These are phyloP conservation scores for Aphidius gifuensis DNA, from an alignment of 1,140 invertebrate genomes.

Conservation along the genomic window DNA sequence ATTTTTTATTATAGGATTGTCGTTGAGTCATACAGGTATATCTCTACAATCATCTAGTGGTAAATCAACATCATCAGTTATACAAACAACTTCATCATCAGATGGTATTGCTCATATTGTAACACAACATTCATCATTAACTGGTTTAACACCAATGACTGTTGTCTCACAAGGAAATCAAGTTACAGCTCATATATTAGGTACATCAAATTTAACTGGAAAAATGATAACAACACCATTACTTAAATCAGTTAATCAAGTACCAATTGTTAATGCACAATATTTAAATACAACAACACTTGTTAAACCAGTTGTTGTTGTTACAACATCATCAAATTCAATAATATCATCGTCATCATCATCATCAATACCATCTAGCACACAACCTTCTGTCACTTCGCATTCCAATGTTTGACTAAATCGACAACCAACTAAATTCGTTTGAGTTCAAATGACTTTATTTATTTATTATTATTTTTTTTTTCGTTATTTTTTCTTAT, in stretches of 20 bases:
- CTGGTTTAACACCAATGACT: slow-evolving; percentile 53
- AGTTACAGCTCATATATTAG: slow-evolving; percentile 51
- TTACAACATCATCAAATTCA: slow-evolving; percentile 44
- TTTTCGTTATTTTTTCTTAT: too few relatives aligned
- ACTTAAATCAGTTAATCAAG: slow-evolving; percentile 50
- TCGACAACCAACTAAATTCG: slow-evolving; percentile 35
- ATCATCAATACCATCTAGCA: slow-evolving; percentile 35
- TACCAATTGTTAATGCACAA: slow-evolving; percentile 54
- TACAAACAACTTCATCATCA: slow-evolving; percentile 47
- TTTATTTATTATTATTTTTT: background rate
- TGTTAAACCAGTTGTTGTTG: slow-evolving; percentile 55
- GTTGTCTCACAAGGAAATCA: slow-evolving; percentile 55
- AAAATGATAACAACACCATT: slow-evolving; percentile 54
- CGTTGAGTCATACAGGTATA: slow-evolving; percentile 50
- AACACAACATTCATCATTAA: slow-evolving; percentile 46
- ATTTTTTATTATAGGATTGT: slow-evolving; percentile 37
- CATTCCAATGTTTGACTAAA: slow-evolving; percentile 52
- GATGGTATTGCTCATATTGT: slow-evolving; percentile 54
- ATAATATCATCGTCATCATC: slow-evolving; percentile 27
- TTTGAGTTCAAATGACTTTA: slow-evolving; percentile 32
- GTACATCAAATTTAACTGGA: slow-evolving; percentile 48
- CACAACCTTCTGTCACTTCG: slow-evolving; percentile 43
- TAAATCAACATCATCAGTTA: slow-evolving; percentile 42
- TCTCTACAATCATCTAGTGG: slow-evolving; percentile 44
- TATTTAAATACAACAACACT: slow-evolving; percentile 53